These are phyloP conservation scores for Sciurus carolinensis DNA, from an alignment of 2,797 vertebrate genomes.

Conservation along the genomic window DNA sequence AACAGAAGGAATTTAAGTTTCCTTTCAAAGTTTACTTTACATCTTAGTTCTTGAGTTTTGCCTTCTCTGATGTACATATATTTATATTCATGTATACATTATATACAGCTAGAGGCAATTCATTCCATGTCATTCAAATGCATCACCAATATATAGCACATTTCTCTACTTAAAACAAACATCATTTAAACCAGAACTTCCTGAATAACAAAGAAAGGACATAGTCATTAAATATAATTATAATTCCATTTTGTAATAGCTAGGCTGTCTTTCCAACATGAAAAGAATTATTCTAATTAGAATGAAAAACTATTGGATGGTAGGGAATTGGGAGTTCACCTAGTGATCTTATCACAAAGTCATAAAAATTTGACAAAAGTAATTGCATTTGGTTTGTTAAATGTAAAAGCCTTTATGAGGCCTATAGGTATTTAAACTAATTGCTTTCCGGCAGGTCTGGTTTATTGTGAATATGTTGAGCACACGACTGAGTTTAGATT, in stretches of 20 bases:
- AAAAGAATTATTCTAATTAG: background rate
- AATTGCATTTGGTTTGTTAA: background rate
- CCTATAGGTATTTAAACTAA: background rate
- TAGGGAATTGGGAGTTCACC: background rate
- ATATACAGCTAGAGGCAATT: background rate
- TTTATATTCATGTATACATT: too few relatives aligned
- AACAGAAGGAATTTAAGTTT: background rate
- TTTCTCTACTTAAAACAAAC: background rate
- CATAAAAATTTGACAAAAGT: background rate
- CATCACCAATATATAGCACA: background rate
- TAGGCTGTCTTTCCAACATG: background rate
- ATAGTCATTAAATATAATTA: background rate
- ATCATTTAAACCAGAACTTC: background rate
- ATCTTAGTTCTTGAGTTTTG: background rate
- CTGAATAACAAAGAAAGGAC: background rate
- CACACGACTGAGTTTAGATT: background rate
- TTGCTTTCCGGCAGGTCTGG: background rate
- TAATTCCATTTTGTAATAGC: background rate
- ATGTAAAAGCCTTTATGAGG: background rate
- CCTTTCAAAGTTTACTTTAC: background rate
- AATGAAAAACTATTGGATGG: background rate
- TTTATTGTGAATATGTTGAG: background rate
- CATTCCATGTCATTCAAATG: background rate
- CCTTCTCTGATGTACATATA: too few relatives aligned
- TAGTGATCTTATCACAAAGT: slow-evolving; percentile 13